A percentile compares a stretch with the other conserved stretches of the same genome.
These are phyloP conservation scores for Sebastes aleutianus DNA, from an alignment of 2,797 vertebrate species.

Conservation along the genomic window DNA sequence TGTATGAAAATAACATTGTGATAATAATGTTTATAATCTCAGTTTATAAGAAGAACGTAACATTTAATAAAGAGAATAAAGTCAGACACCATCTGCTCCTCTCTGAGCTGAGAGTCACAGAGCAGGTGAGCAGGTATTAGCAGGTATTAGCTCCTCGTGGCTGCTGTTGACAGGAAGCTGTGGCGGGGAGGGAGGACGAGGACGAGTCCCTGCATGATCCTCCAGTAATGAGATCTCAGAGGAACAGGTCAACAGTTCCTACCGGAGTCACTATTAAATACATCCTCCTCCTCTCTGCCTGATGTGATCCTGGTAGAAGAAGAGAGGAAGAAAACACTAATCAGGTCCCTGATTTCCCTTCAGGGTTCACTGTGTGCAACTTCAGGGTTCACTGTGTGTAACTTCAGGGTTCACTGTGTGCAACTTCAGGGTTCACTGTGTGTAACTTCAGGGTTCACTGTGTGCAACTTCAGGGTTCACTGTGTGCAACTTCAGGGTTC, in stretches of 20 bases:
- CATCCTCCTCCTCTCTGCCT: neutral
- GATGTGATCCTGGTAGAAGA: neutral
- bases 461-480: too few relatives aligned
- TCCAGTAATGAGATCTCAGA: conserved; percentile 7
- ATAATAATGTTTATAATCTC: too few relatives aligned
- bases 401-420: too few relatives aligned
- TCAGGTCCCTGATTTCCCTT: neutral
- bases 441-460: too few relatives aligned
- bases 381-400: neutral
- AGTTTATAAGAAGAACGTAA: too few relatives aligned
- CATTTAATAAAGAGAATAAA: too few relatives aligned
- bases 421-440: too few relatives aligned
- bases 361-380: neutral
- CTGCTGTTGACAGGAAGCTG: conserved; percentile 1
- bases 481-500: too few relatives aligned
- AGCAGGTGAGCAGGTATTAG: neutral
- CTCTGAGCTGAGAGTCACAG: too few relatives aligned
- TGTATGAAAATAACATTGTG: too few relatives aligned
- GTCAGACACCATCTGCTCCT: too few relatives aligned
- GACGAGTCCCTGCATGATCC: neutral
- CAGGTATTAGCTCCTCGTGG: neutral
- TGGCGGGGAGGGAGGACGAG: neutral
- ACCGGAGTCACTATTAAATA: neutral
- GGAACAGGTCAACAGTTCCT: neutral
- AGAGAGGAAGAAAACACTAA: neutral